Base-by-base conservation (phyloP, 1,140 invertebrate genomes). In the Penaeus vannamei region DNA sequence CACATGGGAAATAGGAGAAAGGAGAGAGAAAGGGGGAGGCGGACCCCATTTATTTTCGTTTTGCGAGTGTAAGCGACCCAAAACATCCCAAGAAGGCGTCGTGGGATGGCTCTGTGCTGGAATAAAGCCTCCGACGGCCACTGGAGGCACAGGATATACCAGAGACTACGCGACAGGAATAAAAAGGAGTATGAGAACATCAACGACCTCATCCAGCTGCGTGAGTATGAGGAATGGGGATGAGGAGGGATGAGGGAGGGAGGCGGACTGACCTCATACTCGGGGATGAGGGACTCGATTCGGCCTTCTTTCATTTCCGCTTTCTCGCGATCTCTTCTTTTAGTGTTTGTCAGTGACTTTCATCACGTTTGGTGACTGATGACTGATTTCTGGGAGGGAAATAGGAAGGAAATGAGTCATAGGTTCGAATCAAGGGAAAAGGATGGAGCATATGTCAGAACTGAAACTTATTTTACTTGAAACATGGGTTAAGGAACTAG, bases 131-230 rank as follows among this genome's bases (percentile, higher is more conserved):
- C 17, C 4, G 66, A 61, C 0, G 79, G 66, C 12, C 80, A 88
- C n/a, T 89, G 87, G 87, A 62, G 87, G 60, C 87, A 89, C 10
- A 42, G n/a, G 12, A 84, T 89, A 12, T 89, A 89, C 59, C 59
- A 69, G n/a, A 89, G 29, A 32, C 82, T 89, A 20, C 81, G 87
- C 42, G 87, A 89, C 12, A 60, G 87, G 42, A 84, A 89, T 36
- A 89, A 89, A 62, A 89, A 84, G 59, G 87, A 89, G 36, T 84
- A 79, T 36, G 87, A 89, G 59, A 89, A 84, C 19, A 89, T 89
- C 29, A 89, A 26, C 62, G 87, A 89, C n/a, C 82, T 89, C 12
- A 84, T 89, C 26, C 87, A 89, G 46, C 29, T 89, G 84, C 87
- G 87, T 89, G 79, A 84, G 87, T 89, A 72, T 42, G 46, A 12